These are phyloP conservation scores for Rhinella marina DNA, from an alignment of 2,797 vertebrate genomes.

Conservation along the genomic window DNA sequence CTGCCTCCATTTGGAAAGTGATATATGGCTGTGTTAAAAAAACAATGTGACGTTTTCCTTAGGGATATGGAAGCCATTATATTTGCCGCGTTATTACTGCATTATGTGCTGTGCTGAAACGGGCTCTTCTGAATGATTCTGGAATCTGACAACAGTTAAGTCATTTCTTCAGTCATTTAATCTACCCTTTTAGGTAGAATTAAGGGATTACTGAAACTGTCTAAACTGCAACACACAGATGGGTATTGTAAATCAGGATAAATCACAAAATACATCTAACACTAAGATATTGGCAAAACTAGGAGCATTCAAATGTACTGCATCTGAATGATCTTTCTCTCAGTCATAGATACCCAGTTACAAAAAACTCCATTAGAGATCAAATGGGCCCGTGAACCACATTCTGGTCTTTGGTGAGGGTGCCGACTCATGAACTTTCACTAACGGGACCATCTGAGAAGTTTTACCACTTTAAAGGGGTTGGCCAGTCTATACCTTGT, in stretches of 20 bases:
- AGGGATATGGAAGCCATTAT: not conserved
- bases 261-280: not conserved
- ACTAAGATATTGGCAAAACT: not conserved
- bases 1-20: not conserved
- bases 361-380: no score
- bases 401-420: no score
- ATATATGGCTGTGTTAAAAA: not conserved
- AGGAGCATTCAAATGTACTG: not conserved
- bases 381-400: no score
- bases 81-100: not conserved
- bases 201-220: not conserved
- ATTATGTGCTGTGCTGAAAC: not conserved
- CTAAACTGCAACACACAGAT: not conserved
- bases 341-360: not conserved
- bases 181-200: not conserved
- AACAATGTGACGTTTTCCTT: not conserved
- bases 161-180: not conserved
- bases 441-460: no score
- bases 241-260: conserved; percentile 1
- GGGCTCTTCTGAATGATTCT: not conserved
- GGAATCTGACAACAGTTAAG: not conserved
- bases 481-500: no score
- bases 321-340: not conserved
- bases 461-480: no score
- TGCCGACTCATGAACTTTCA: no score